Evolutionary conservation across 2,888 invertebrate species (phyloP).

Genomic region (Leptothorax acervorum): DNA sequence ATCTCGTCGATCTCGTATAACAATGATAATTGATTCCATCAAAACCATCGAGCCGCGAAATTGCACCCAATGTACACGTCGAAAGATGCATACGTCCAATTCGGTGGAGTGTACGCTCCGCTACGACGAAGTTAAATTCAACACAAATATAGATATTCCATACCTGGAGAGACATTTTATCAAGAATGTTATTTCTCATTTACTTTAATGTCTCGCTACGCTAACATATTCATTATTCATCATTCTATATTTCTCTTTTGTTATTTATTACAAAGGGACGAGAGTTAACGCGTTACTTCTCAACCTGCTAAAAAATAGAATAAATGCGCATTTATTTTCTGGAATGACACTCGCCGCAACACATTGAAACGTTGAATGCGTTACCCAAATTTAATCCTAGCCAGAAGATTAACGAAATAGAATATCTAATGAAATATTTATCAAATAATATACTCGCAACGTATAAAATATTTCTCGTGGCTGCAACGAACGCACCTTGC

Average conservation of each 20-base stretch:
- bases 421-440: conserved; percentile 39
- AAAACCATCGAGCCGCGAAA: conserved; percentile 32
- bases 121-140: conserved; percentile 18
- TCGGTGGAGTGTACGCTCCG: background rate
- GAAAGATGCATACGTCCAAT: background rate
- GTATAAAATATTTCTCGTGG: conserved; percentile 27
- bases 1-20: conserved; percentile 47
- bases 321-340: background rate
- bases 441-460: conserved; percentile 22
- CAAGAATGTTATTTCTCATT: background rate
- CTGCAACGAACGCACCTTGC: background rate
- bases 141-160: background rate
- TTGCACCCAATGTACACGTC: conserved; percentile 13
- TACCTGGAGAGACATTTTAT: background rate
- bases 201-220: background rate
- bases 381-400: conserved; percentile 22
- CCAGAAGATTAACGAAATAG: conserved; percentile 29
- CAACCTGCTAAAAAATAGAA: background rate
- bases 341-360: background rate
- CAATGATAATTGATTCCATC: conserved; percentile 50
- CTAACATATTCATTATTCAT: background rate
- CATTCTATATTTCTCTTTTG: background rate
- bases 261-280: background rate
- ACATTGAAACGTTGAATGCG: background rate
- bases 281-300: conserved; percentile 16